These are phyloP conservation scores for Lordiphosa collinella DNA, from an alignment of 1,140 invertebrate genomes.

Conservation along the genomic window DNA sequence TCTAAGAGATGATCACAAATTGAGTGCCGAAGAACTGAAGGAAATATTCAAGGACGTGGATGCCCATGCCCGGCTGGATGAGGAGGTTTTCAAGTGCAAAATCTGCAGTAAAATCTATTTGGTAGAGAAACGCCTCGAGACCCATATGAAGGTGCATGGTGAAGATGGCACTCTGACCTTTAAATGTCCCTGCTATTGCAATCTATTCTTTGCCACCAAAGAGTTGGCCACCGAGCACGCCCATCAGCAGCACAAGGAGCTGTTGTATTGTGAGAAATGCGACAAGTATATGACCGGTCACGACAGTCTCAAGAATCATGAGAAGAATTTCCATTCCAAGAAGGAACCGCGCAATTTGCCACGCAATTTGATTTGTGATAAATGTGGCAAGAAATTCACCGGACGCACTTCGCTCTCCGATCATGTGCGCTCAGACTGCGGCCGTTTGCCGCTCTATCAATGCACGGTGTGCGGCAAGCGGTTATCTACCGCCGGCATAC, in stretches of 20 bases:
- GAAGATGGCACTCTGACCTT: conserved; percentile 61
- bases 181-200: conserved; percentile 79
- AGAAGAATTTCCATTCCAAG: conserved; percentile 62
- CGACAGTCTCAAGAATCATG: conserved; percentile 76
- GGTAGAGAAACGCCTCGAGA: conserved; percentile 69
- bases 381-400: conserved; percentile 79
- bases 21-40: conserved; percentile 53
- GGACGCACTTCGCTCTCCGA: conserved; percentile 73
- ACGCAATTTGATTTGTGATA: conserved; percentile 79
- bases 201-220: conserved; percentile 72
- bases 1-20: conserved; percentile 66
- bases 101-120: conserved; percentile 74
- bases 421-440: conserved; percentile 79
- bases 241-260: conserved; percentile 66
- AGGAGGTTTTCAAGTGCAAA: conserved; percentile 70
- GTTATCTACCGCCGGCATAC: conserved; percentile 76
- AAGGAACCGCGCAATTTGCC: conserved; percentile 57
- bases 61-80: conserved; percentile 50
- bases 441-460: conserved; percentile 64
- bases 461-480: conserved; percentile 78
- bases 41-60: conserved; percentile 66
- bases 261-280: conserved; percentile 79
- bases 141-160: conserved; percentile 69
- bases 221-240: conserved; percentile 74
- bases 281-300: conserved; percentile 78